phyloP scores from a whole-genome alignment of 2,797 vertebrate species.

The Ctenosaura bakeri region DNA sequence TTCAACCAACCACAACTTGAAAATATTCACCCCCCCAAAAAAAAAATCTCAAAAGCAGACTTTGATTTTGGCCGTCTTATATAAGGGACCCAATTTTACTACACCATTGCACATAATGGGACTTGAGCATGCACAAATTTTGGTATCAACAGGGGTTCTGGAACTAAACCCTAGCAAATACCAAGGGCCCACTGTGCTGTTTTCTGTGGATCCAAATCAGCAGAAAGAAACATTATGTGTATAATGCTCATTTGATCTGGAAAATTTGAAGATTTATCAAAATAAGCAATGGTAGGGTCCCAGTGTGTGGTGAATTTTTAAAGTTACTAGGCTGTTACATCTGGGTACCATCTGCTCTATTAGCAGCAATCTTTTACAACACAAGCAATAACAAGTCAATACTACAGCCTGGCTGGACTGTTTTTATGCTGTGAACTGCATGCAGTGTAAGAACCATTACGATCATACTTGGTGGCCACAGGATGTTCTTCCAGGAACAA shows the following conservation, averaged over 20 bases:
- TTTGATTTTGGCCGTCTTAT: no score
- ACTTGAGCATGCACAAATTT: no score
- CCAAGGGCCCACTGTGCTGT: no score
- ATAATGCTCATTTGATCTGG: neutral
- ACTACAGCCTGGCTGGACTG: neutral
- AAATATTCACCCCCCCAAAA: no score
- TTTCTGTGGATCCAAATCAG: neutral
- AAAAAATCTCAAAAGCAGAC: no score
- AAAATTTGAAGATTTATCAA: neutral
- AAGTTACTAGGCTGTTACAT: neutral
- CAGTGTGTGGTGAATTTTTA: neutral
- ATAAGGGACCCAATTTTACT: no score
- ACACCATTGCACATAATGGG: no score
- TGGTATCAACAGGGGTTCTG: no score
- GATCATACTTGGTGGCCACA: neutral
- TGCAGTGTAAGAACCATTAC: neutral
- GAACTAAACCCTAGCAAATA: no score
- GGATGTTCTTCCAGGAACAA: constrained; percentile 37
- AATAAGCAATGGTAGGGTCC: neutral
- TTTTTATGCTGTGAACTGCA: constrained; percentile 9
- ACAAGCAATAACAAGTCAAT: neutral
- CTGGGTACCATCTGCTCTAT: neutral
- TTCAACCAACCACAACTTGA: no score
- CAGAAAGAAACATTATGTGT: neutral
- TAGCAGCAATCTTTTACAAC: neutral